These are phyloP conservation scores for Drosophila funebris DNA, from an alignment of 1,140 invertebrate species.

Conservation along the genomic window DNA sequence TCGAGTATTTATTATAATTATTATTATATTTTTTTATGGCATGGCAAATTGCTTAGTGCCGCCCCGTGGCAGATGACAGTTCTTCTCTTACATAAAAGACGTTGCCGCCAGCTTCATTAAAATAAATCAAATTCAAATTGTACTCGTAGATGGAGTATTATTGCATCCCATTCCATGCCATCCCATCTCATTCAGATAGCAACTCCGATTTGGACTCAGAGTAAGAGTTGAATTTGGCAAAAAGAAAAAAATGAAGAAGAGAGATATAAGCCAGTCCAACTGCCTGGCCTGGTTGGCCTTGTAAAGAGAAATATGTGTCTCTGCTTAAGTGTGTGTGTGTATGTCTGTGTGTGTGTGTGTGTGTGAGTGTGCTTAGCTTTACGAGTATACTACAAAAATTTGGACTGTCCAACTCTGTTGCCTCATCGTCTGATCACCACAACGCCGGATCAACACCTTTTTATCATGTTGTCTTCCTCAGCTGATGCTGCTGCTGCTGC, in stretches of 20 bases:
- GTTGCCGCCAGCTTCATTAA: constrained; percentile 39
- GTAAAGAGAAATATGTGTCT: constrained; percentile 44
- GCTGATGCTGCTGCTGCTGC: neutral
- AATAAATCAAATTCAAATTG: constrained; percentile 67
- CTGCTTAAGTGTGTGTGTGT: neutral
- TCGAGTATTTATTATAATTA: constrained; percentile 27
- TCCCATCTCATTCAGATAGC: neutral
- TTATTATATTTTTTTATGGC: constrained; percentile 33
- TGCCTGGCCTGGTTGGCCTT: constrained; percentile 68
- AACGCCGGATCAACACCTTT: constrained; percentile 61
- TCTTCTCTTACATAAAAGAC: constrained; percentile 63
- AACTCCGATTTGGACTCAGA: neutral
- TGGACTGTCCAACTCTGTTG: constrained; percentile 62
- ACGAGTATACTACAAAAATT: constrained; percentile 46
- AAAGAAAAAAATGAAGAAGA: constrained; percentile 11
- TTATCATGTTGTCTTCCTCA: constrained; percentile 34
- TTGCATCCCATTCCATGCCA: neutral
- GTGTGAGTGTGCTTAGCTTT: neutral
- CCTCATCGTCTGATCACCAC: constrained; percentile 46
- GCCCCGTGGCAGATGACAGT: constrained; percentile 57
- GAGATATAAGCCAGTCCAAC: constrained; percentile 36
- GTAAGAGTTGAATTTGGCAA: constrained; percentile 12
- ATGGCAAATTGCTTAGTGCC: constrained; percentile 61
- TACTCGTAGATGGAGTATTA: neutral
- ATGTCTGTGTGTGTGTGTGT: constrained; percentile 1